Evolutionary conservation across 1,140 invertebrate genomes (phyloP).

Genomic region (Neotoxoptera formosana): DNA sequence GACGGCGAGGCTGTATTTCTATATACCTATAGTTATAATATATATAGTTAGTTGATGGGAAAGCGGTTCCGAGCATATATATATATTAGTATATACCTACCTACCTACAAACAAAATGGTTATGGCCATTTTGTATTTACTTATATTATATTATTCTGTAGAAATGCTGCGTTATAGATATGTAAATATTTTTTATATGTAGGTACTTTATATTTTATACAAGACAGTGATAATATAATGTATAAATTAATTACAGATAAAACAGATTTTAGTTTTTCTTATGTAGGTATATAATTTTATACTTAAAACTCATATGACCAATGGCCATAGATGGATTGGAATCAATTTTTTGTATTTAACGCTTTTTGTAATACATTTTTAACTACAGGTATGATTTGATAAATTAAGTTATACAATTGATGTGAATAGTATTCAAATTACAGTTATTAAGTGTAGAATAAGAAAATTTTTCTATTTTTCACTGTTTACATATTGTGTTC

Average conservation of each 20-base stretch:
- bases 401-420: neutral
- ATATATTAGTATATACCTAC: too few species aligned
- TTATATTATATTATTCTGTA: neutral
- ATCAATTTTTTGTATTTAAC: neutral
- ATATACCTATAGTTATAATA: too few species aligned
- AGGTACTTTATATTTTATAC: neutral
- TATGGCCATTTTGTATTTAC: constrained; percentile 1
- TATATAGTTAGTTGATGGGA: neutral
- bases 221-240: neutral
- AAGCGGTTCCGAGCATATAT: neutral
- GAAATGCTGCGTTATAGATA: neutral
- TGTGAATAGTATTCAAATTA: too few species aligned
- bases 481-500: too few species aligned
- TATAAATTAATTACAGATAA: neutral
- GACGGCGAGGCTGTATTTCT: too few species aligned
- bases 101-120: neutral
- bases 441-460: too few species aligned
- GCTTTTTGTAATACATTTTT: neutral
- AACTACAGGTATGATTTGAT: neutral
- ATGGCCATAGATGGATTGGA: too few species aligned
- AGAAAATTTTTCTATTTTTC: too few species aligned
- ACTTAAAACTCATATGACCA: too few species aligned
- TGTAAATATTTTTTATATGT: neutral
- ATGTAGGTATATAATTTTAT: neutral
- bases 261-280: neutral